These are phyloP conservation scores for Lutjanus campechanus DNA, from an alignment of 2,797 vertebrate genomes.

Conservation along the genomic window DNA sequence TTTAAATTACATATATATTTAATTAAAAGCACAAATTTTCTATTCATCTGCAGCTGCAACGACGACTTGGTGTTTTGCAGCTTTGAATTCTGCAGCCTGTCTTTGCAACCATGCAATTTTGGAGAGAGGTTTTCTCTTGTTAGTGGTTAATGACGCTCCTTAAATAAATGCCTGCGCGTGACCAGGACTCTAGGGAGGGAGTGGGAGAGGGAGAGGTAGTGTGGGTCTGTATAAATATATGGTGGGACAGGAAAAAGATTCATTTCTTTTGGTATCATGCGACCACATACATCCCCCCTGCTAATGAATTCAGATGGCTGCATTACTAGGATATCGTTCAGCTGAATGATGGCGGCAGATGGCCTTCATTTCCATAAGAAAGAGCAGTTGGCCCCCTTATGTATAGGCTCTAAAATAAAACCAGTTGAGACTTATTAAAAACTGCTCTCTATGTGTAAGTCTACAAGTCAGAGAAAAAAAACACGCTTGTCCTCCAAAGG, in stretches of 20 bases:
- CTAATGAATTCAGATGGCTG: constrained; percentile 87
- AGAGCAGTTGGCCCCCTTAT: constrained; percentile 84
- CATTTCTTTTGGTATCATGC: constrained; percentile 79
- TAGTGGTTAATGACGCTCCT: constrained; percentile 80
- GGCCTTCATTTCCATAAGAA: constrained; percentile 87
- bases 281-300: constrained; percentile 73
- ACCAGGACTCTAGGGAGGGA: constrained; percentile 71
- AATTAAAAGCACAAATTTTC: constrained; percentile 15
- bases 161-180: constrained; percentile 81
- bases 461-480: constrained; percentile 55
- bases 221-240: constrained; percentile 80
- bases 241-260: constrained; percentile 76
- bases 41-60: constrained; percentile 15
- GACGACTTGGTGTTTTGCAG: constrained; percentile 26
- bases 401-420: constrained; percentile 82
- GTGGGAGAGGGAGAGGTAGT: constrained; percentile 53
- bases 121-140: constrained; percentile 76
- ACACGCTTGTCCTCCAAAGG: constrained; percentile 67
- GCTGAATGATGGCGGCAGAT: constrained; percentile 84
- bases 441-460: constrained; percentile 72
- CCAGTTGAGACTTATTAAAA: constrained; percentile 83
- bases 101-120: constrained; percentile 73
- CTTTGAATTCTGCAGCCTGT: constrained; percentile 58
- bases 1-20: neutral
- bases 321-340: constrained; percentile 82